Evolutionary conservation across 2,113 vertebrate species (phyloP), one percentile per base, ranked within the genome.

Genomic region (Scalopus aquaticus): DNA sequence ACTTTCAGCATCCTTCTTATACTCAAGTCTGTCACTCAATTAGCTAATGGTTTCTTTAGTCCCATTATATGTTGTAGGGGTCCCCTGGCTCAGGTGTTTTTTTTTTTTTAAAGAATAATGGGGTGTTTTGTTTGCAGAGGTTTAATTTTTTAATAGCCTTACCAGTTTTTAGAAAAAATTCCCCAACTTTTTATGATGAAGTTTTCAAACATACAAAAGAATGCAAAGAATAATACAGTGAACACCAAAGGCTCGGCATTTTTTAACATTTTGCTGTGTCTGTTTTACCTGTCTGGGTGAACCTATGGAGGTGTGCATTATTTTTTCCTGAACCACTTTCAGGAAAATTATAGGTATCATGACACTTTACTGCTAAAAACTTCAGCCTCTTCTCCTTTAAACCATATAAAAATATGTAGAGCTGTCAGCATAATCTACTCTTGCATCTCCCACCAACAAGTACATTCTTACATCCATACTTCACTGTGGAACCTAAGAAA

Each of bases 1-100:
- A 67, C 49, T 94, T 65, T 84, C 74, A 86, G 67, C 2, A 8
- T 96, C 17, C 28, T 82, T 13, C 60, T 60, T 54, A 51, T 28
- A 35, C 35, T 51, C 19, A 0, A 5, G 64, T 60, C 96, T 89
- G 95, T 95, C 93, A 93, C 86, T 96, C 95, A 96, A 8, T 97
- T 95, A 95, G 89, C 96, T 95, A 91, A 95, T 89, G 88, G 91
- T 93, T 96, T 95, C 94, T 95, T 95, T 96, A 91, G 94, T 77
- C 54, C 93, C 62, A 62, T 96, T 97, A 96, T 97, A 73, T 54
- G 92, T 82, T 97, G 94, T 96, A 96, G 90, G 72, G 54, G 39
- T 96, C 56, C 72, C 58, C n/a, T 65, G 90, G 6, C 2, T 90
- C 92, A 44, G 46, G 4, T 0, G 13, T 90, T 79, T 51, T 70